Conservation (phyloP, 2,888 invertebrate genomes). For the Sclerodermus sp. region DNA sequence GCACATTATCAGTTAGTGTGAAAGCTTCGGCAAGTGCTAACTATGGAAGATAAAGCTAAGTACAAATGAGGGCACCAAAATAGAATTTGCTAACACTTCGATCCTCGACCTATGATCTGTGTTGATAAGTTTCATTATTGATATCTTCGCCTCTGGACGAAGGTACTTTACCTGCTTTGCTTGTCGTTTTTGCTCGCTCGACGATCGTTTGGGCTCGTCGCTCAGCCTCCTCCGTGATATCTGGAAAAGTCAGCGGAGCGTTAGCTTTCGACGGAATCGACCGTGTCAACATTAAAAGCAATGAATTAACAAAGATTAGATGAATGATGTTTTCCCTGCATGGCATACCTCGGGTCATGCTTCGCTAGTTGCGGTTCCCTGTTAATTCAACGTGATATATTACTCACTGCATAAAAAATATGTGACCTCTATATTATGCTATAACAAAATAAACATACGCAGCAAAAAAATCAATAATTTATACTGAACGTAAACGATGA, state of each 20-base stretch:
- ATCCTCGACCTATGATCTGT: constrained; percentile 45
- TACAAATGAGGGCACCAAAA: constrained; percentile 58
- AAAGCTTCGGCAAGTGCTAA: constrained; percentile 58
- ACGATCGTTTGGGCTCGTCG: constrained; percentile 49
- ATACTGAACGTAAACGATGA: constrained; percentile 11
- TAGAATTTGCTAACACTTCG: constrained; percentile 44
- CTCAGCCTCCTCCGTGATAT: constrained; percentile 54
- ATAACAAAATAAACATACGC: constrained; percentile 34
- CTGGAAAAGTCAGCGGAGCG: constrained; percentile 38
- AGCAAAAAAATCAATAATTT: constrained; percentile 29
- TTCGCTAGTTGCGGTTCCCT: constrained; percentile 54
- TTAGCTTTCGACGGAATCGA: constrained; percentile 20
- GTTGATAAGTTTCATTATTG: constrained; percentile 18
- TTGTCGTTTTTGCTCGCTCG: constrained; percentile 36
- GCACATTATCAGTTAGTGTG: constrained; percentile 52
- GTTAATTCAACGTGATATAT: constrained; percentile 53
- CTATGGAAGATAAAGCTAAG: constrained; percentile 59
- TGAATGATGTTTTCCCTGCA: constrained; percentile 57
- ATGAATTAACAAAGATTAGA: constrained; percentile 57
- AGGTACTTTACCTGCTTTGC: constrained; percentile 48
- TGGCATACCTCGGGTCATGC: constrained; percentile 56
- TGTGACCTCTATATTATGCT: constrained; percentile 38
- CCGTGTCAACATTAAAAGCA: constrained; percentile 51
- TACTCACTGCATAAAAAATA: constrained; percentile 47
- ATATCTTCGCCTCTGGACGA: constrained; percentile 1